A percentile compares a stretch with the other conserved stretches of the same genome.
These are phyloP conservation scores for Argyresthia goedartella DNA, from an alignment of 2,888 invertebrate genomes.

Conservation along the genomic window DNA sequence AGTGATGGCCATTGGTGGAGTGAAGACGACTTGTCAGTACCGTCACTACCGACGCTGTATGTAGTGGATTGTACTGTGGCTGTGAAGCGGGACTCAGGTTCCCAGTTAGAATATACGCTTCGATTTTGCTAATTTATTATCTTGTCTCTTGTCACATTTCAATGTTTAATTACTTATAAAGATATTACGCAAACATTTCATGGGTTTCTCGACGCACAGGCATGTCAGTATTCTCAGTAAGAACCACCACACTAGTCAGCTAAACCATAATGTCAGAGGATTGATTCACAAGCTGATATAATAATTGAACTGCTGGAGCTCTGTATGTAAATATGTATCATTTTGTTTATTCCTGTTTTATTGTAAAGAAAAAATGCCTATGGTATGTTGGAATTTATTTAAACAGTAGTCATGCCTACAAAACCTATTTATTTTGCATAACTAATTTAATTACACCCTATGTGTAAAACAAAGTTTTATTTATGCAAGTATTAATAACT, in stretches of 20 bases:
- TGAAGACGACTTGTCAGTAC: background rate
- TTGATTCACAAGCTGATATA: background rate
- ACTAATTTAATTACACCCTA: conserved; percentile 25
- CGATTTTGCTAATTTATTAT: conserved; percentile 59
- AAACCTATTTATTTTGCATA: conserved; percentile 41
- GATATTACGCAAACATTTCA: background rate
- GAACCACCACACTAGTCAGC: conserved; percentile 5
- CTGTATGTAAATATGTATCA: background rate
- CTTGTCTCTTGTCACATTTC: conserved; percentile 24
- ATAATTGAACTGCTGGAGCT: background rate
- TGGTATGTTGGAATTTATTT: conserved; percentile 3
- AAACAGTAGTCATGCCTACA: conserved; percentile 11
- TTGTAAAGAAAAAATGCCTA: conserved; percentile 2
- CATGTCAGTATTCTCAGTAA: no score
- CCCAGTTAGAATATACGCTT: conserved; percentile 57
- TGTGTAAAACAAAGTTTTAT: conserved; percentile 27
- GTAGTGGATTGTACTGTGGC: conserved; percentile 63
- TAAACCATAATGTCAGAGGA: background rate
- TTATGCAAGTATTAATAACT: conserved; percentile 44
- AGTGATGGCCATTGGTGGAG: background rate
- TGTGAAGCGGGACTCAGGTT: conserved; percentile 56
- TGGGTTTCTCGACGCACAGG: no score
- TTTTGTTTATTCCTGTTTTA: conserved; percentile 3
- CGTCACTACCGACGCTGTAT: conserved; percentile 34
- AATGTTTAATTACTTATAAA: background rate